These are phyloP conservation scores for Sphenodon punctatus DNA, from an alignment of 2,797 vertebrate genomes.

Conservation along the genomic window DNA sequence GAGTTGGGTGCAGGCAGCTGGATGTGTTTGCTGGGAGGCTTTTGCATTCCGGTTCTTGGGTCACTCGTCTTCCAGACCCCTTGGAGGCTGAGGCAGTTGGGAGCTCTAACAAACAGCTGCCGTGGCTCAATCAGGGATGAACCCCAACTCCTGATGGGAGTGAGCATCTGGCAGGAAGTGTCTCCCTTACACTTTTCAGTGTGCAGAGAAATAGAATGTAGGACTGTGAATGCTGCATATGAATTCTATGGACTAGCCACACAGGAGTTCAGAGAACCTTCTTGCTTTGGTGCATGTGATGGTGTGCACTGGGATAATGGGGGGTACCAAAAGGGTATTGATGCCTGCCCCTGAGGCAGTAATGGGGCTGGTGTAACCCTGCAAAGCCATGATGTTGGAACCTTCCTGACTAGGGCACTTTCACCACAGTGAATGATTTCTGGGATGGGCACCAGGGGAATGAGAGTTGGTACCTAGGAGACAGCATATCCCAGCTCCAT, in stretches of 20 bases:
- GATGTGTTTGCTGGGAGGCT: conserved; percentile 62
- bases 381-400: no score
- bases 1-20: conserved; percentile 53
- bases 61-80: conserved; percentile 59
- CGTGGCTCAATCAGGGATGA: background rate
- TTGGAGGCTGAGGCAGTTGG: conserved; percentile 50
- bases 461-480: background rate
- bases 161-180: background rate
- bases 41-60: conserved; percentile 63
- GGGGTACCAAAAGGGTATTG: no score
- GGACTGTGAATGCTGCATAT: background rate
- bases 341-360: background rate
- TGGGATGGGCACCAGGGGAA: no score
- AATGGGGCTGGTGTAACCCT: no score
- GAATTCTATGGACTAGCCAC: background rate
- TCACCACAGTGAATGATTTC: background rate
- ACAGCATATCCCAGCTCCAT: background rate
- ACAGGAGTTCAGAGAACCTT: background rate
- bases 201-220: background rate
- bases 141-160: background rate
- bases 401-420: no score
- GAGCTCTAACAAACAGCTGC: conserved; percentile 48
- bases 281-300: background rate
- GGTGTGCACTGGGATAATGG: background rate
- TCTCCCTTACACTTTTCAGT: background rate